Conservation (phyloP, 1,140 invertebrate species). For the Hormaphis cornu region DNA sequence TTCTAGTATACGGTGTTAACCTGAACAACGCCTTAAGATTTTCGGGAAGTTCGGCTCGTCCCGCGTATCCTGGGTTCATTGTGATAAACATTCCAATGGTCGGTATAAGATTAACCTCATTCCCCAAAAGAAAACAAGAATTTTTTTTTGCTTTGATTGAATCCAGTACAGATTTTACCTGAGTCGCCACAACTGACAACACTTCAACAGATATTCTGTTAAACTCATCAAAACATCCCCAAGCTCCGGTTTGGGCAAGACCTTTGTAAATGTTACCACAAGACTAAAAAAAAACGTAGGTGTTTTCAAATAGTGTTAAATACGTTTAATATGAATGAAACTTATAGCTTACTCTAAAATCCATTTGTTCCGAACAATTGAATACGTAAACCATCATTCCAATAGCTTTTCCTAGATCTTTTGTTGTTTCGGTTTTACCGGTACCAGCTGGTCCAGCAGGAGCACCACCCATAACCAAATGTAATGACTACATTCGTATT, state of each 20-base stretch:
- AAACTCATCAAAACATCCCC: constrained; percentile 94
- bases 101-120: constrained; percentile 61
- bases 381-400: constrained; percentile 93
- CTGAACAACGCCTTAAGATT: constrained; percentile 63
- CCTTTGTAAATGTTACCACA: constrained; percentile 87
- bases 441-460: constrained; percentile 80
- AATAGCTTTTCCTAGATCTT: constrained; percentile 79
- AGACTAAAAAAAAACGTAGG: constrained; percentile 47
- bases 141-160: constrained; percentile 71
- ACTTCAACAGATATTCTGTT: constrained; percentile 89
- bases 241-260: constrained; percentile 84
- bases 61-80: constrained; percentile 89
- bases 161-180: constrained; percentile 70
- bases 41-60: constrained; percentile 74
- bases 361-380: constrained; percentile 94
- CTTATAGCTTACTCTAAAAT: constrained; percentile 57
- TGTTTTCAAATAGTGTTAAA: background rate
- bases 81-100: constrained; percentile 88
- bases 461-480: constrained; percentile 84
- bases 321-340: background rate
- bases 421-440: constrained; percentile 89
- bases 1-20: constrained; percentile 40
- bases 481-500: constrained; percentile 53
- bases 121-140: constrained; percentile 74
- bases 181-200: constrained; percentile 83